Evolutionary conservation across 1,140 invertebrate genomes (phyloP), one percentile per base, ranked within the genome.

Genomic region (Cydia pomonella): DNA sequence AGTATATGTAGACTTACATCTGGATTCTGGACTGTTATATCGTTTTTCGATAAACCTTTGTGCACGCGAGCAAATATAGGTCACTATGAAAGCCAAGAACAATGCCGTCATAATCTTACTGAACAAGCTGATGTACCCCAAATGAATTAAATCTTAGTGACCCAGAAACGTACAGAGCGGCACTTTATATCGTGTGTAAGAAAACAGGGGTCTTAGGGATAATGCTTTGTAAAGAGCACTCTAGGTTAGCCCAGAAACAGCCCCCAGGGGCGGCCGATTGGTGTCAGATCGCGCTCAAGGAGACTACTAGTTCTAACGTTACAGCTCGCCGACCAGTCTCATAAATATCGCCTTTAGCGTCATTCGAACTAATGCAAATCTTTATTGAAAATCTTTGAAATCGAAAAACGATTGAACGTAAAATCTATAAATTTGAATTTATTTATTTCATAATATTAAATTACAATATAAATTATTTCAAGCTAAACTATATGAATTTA

Each of bases 31-130:
- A 59, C 21, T 59, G 0, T 23, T 23, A 69, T 69, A 69, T 69
- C 64, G 33, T 69, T 69, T 69, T 69, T 69, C 33, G n/a, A 69
- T 69, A 69, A 69, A 69, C 64, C 27, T 33, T 33, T 38, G 64
- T 69, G 63, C 25, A 64, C 62, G 29, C 27, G 62, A 10, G 12
- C 64, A 38, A 38, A 69, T 69, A 69, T 69, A 69, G 64, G 64
- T 69, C 64, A 33, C 64, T 7, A 29, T 50, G 27, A n/a, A 33
- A 69, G 25, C 18, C 62, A 27, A 66, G 64, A 38, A 69, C 64
- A 33, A 69, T 29, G 18, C 16, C 2, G 64, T 3, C 27, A 69
- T 18, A 33, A 69, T 69, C 18, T 69, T 18, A 38, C 64, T 59
- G 18, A 59, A 23, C 18, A 23, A 50, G 6, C 16, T 50, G 47